Percentiles rank a stretch among this genome's conserved stretches.
Evolutionary conservation across 1,140 invertebrate genomes (phyloP).

Genomic region (Gonioctena quinquepunctata): DNA sequence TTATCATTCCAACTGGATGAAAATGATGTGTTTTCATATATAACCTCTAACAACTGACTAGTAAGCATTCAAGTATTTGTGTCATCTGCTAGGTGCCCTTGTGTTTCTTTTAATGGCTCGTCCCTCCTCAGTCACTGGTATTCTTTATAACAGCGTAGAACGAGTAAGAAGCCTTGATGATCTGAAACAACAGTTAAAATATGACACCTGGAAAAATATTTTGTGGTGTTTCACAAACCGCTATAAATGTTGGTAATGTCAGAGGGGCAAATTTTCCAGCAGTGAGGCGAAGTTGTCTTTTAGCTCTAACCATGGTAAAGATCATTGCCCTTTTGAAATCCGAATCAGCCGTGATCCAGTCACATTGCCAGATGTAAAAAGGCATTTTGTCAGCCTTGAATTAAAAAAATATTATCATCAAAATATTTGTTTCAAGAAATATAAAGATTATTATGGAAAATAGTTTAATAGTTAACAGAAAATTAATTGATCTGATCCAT

Average conservation of each 20-base stretch:
- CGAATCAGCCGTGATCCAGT: slow-evolving; percentile 31
- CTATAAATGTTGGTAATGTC: slow-evolving; percentile 58
- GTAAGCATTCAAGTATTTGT: no score
- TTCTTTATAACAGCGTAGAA: not conserved
- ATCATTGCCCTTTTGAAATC: slow-evolving; percentile 53
- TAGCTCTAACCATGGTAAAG: slow-evolving; percentile 59
- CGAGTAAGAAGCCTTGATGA: not conserved
- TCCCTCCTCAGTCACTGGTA: not conserved
- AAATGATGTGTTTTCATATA: no score
- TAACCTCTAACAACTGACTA: no score
- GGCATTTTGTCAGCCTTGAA: slow-evolving; percentile 36
- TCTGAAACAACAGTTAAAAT: not conserved
- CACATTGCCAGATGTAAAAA: slow-evolving; percentile 30
- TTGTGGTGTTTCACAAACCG: slow-evolving; percentile 10
- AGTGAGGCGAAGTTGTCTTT: slow-evolving; percentile 57
- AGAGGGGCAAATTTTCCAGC: slow-evolving; percentile 59
- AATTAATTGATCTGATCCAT: not conserved
- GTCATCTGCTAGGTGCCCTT: no score
- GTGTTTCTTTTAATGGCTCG: no score
- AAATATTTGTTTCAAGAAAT: not conserved
- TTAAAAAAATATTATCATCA: not conserved
- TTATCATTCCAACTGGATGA: no score
- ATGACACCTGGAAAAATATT: not conserved
- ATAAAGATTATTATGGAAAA: not conserved
- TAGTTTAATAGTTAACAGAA: not conserved